Percentiles rank a stretch among this genome's conserved stretches.
phyloP scores from a whole-genome alignment of 1,140 invertebrate species.

The Apis dorsata region DNA sequence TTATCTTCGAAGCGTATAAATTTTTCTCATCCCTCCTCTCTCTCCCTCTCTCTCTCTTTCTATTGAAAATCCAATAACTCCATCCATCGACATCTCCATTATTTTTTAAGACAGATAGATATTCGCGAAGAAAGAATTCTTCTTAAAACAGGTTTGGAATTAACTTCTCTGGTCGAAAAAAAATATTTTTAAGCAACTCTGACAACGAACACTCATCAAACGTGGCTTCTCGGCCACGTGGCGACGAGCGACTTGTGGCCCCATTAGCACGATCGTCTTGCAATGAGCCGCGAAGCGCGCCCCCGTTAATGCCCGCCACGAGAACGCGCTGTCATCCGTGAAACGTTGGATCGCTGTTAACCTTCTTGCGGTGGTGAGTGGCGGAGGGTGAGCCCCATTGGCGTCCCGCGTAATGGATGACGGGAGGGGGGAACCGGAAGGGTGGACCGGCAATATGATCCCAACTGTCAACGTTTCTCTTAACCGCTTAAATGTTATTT shows the following conservation, averaged over 20 bases:
- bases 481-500: slow-evolving; percentile 34
- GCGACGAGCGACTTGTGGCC: slow-evolving; percentile 57
- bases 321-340: slow-evolving; percentile 61
- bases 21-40: not conserved
- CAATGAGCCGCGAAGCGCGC: slow-evolving; percentile 44
- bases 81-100: too few relatives aligned
- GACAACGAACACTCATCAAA: not conserved
- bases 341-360: slow-evolving; percentile 65
- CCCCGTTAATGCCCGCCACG: slow-evolving; percentile 19
- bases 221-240: slow-evolving; percentile 58
- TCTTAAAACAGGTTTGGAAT: too few relatives aligned
- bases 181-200: too few relatives aligned
- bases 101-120: too few relatives aligned
- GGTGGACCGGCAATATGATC: slow-evolving; percentile 63
- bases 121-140: too few relatives aligned
- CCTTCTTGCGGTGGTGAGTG: slow-evolving; percentile 63
- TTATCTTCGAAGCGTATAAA: not conserved
- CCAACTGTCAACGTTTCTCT: slow-evolving; percentile 54
- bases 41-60: too few relatives aligned
- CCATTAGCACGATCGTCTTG: slow-evolving; percentile 61
- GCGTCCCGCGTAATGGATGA: slow-evolving; percentile 59
- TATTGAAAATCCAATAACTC: too few relatives aligned
- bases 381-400: slow-evolving; percentile 59
- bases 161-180: too few relatives aligned
- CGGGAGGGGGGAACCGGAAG: slow-evolving; percentile 44